Evolutionary conservation across 2,113 vertebrate genomes (phyloP).

Genomic region (Puntigrus tetrazona): DNA sequence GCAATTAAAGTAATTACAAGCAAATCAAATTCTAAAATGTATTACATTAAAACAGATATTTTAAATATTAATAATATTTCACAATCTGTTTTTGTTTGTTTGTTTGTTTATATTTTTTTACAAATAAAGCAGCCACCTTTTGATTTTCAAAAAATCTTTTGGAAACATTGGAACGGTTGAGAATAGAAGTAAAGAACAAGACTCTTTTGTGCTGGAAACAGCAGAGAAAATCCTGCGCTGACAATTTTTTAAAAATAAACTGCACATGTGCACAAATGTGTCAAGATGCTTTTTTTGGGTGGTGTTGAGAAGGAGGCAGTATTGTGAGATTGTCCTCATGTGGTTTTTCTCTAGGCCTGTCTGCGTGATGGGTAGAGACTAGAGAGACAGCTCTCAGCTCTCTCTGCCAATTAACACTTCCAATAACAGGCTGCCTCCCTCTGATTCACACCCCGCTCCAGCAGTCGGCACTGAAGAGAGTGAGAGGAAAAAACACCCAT

Average conservation of each 20-base stretch:
- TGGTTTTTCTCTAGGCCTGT: conserved; percentile 67
- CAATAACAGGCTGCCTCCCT: conserved; percentile 86
- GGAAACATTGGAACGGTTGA: not conserved
- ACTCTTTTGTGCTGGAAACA: not conserved
- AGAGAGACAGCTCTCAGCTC: conserved; percentile 83
- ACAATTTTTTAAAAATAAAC: not conserved
- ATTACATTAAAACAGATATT: not conserved
- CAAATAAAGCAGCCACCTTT: no score
- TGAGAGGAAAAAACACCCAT: conserved; percentile 68
- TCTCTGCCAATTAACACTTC: conserved; percentile 94
- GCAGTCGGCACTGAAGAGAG: conserved; percentile 35
- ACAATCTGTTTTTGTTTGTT: not conserved
- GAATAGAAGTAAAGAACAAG: not conserved
- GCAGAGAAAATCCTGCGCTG: no score
- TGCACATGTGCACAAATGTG: not conserved
- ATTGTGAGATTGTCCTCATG: not conserved
- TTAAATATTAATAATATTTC: not conserved
- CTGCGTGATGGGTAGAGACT: conserved; percentile 84
- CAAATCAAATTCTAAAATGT: not conserved
- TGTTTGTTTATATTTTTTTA: no score
- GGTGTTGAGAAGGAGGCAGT: not conserved
- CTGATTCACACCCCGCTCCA: conserved; percentile 72
- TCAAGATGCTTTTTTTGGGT: not conserved
- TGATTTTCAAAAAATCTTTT: not conserved
- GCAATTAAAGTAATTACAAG: not conserved